Percentiles rank a stretch among this genome's conserved stretches.
Evolutionary conservation across 2,888 invertebrate species (phyloP).

Genomic region (Eretmocerus hayati): DNA sequence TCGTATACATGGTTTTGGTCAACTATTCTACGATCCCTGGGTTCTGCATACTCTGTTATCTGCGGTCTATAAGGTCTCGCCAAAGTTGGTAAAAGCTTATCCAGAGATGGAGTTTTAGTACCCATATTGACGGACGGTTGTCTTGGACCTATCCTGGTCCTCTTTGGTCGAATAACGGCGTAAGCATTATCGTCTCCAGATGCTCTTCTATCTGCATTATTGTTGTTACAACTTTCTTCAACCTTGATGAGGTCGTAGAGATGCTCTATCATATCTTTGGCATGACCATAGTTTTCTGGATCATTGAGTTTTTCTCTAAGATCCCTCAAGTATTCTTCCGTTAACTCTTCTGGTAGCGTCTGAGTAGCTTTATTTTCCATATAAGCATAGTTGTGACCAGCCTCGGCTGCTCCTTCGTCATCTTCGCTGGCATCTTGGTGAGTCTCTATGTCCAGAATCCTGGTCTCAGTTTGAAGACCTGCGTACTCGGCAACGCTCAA

Average conservation of each 20-base stretch:
- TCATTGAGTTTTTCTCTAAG: conserved; percentile 63
- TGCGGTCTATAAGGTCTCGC: conserved; percentile 33
- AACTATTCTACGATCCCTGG: conserved; percentile 39
- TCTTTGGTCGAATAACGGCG: conserved; percentile 51
- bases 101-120: conserved; percentile 55
- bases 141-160: conserved; percentile 32
- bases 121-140: conserved; percentile 53
- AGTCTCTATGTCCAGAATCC: conserved; percentile 49
- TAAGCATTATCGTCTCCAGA: conserved; percentile 51
- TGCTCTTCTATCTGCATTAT: conserved; percentile 45
- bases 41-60: conserved; percentile 49
- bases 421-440: conserved; percentile 27
- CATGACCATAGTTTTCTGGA: conserved; percentile 66
- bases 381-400: conserved; percentile 40
- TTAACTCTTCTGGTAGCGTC: conserved; percentile 68
- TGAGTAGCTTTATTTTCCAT: conserved; percentile 60
- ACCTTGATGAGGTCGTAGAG: conserved; percentile 68
- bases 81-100: conserved; percentile 51
- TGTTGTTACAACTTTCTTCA: conserved; percentile 59
- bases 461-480: conserved; percentile 55
- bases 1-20: conserved; percentile 56
- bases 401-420: conserved; percentile 36
- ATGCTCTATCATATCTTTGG: conserved; percentile 70
- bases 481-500: conserved; percentile 59
- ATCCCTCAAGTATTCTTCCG: conserved; percentile 64